phyloP scores from a whole-genome alignment of 2,113 vertebrate species.

The Gasterosteus aculeatus region DNA sequence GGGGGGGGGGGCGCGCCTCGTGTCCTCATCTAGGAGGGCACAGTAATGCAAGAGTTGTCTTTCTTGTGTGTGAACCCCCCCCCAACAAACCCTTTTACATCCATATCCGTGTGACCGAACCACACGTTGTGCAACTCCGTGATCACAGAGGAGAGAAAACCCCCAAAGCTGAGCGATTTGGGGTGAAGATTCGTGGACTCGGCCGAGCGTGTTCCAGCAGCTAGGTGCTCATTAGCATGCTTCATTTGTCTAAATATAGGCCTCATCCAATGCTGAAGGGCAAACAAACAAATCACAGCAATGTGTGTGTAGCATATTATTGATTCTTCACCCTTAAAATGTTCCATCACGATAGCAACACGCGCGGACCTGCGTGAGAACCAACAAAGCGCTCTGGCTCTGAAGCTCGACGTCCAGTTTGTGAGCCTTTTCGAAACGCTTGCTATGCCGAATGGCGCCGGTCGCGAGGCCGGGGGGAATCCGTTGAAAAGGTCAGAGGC shows the following conservation, averaged over 20 bases:
- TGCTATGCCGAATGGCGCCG: constrained; percentile 66
- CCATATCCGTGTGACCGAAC: constrained; percentile 35
- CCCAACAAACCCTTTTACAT: not conserved
- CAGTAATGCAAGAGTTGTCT: constrained; percentile 33
- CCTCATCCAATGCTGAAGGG: constrained; percentile 70
- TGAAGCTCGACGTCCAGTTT: constrained; percentile 56
- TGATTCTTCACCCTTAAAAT: constrained; percentile 50
- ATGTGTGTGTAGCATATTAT: constrained; percentile 27
- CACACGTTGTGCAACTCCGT: constrained; percentile 25
- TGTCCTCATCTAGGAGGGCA: constrained; percentile 26
- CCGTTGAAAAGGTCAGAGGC: constrained; percentile 77
- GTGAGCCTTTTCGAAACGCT: constrained; percentile 67
- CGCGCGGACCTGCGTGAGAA: constrained; percentile 28
- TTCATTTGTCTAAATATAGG: constrained; percentile 75
- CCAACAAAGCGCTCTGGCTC: constrained; percentile 33
- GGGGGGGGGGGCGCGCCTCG: constrained; percentile 6
- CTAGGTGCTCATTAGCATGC: constrained; percentile 78
- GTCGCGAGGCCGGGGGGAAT: constrained; percentile 71
- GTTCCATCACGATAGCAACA: constrained; percentile 41
- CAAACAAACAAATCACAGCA: constrained; percentile 69
- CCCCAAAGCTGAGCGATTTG: constrained; percentile 31
- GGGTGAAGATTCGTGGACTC: constrained; percentile 69
- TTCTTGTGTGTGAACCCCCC: constrained; percentile 32
- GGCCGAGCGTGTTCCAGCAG: constrained; percentile 65
- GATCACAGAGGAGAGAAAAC: constrained; percentile 5